These are phyloP conservation scores for Stegana nigrithorax DNA, from an alignment of 2,888 invertebrate species.

Conservation along the genomic window DNA sequence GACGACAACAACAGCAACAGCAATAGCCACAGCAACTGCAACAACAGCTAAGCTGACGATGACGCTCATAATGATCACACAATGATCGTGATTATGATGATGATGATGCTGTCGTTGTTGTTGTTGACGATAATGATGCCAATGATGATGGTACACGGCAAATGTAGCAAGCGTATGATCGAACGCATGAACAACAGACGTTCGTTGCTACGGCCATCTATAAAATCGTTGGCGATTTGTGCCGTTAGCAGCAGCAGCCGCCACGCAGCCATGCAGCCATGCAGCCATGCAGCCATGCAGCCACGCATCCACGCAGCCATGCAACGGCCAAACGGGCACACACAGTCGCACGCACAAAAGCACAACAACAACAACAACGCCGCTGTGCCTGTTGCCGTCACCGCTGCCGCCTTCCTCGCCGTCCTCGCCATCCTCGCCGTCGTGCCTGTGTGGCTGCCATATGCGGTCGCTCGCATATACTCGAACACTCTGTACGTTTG, in stretches of 20 bases:
- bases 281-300: not conserved
- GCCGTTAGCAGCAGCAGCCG: slow-evolving; percentile 45
- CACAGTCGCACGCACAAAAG: not conserved
- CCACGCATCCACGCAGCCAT: too few species aligned
- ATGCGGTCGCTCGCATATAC: slow-evolving; percentile 19
- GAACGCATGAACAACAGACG: slow-evolving; percentile 25
- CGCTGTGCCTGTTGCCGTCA: too few species aligned
- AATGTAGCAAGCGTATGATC: too few species aligned
- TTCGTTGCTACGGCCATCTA: slow-evolving; percentile 27
- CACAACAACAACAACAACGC: not conserved
- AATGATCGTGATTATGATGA: too few species aligned
- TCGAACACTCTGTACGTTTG: too few species aligned
- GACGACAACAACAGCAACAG: slow-evolving; percentile 19
- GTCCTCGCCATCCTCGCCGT: not conserved
- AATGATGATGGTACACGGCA: too few species aligned
- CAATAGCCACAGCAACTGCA: too few species aligned
- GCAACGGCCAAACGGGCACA: not conserved
- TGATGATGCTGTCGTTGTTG: too few species aligned
- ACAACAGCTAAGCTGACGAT: too few species aligned
- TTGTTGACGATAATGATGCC: not conserved
- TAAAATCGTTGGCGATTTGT: slow-evolving; percentile 60
- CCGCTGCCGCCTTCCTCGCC: not conserved
- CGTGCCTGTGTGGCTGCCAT: not conserved
- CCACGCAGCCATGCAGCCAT: not conserved
- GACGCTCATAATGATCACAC: too few species aligned